Evolutionary conservation across 2,888 invertebrate genomes (phyloP), one percentile per base, ranked within the genome.

Genomic region (Pachliopta kotzebuea): DNA sequence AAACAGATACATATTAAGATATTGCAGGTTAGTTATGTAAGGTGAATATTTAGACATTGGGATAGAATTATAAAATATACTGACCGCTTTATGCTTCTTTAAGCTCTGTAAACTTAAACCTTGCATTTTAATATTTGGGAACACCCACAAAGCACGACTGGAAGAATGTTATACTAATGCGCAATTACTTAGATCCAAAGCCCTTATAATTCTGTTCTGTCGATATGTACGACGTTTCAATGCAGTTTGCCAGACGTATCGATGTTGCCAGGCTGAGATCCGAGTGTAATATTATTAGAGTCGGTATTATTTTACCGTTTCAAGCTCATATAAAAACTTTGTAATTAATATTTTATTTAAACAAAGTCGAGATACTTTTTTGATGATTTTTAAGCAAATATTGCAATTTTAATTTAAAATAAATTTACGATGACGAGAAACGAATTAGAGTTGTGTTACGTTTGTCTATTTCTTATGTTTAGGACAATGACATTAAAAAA

Each of bases 21-120:
- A 71, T 75, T 74, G 68, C 70, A 88, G 89, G 90, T 89, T 89
- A 88, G 81, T 90, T 90, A 90, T 90, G 84, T 90, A 90, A 89
- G 88, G 61, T 62, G 65, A 52, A 69, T 65, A 64, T 45, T 37
- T 37, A 37, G 63, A 63, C 65, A 68, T 71, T 24, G 62, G 60
- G 62, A 26, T 53, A 64, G 57, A 24, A 52, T 63, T 55, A 56
- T 63, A 26, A 53, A 57, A 60, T 60, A 66, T 76, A 93, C 95
- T 94, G 92, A 96, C 96, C 76, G 96, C 94, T 74, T 95, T 96
- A 83, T 96, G 95, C 83, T 94, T 96, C 81, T 95, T 96, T 68
- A 96, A 84, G 76, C 95, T 95, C 60, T 93, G 84, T 23, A 95
- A 66, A 67, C 93, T 93, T 75, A 96, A 79, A 69, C 96, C 96